Conservation (phyloP, 2,113 vertebrate species). For the Orientallactaga bullata region DNA sequence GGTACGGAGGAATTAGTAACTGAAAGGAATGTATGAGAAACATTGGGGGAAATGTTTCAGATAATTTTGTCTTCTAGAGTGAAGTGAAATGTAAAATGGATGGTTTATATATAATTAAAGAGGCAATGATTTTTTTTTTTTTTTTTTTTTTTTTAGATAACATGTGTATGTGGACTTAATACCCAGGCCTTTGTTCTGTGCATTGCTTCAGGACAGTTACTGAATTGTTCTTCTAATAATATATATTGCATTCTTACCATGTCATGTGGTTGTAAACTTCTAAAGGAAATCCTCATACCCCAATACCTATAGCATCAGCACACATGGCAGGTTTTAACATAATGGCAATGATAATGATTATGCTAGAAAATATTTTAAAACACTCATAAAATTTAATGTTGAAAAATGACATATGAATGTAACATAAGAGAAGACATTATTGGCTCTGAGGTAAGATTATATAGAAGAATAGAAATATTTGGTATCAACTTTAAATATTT, state of each 20-base stretch:
- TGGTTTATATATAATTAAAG: neutral
- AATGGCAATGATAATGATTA: neutral
- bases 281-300: neutral
- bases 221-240: slow-evolving; percentile 6
- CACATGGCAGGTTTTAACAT: neutral
- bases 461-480: neutral
- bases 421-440: neutral
- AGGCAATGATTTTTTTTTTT: neutral
- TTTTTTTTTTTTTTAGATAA: neutral
- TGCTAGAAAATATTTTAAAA: neutral
- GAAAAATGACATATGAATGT: neutral
- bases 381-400: neutral
- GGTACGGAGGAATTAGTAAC: neutral
- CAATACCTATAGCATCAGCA: neutral
- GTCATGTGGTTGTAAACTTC: neutral
- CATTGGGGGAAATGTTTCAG: neutral
- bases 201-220: neutral
- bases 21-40: neutral
- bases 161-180: neutral
- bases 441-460: neutral
- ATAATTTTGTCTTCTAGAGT: neutral
- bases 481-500: neutral
- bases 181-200: neutral
- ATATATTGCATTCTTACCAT: neutral
- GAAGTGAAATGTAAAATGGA: neutral